Conservation (phyloP, 2,888 invertebrate genomes). For the Formica aserva region DNA sequence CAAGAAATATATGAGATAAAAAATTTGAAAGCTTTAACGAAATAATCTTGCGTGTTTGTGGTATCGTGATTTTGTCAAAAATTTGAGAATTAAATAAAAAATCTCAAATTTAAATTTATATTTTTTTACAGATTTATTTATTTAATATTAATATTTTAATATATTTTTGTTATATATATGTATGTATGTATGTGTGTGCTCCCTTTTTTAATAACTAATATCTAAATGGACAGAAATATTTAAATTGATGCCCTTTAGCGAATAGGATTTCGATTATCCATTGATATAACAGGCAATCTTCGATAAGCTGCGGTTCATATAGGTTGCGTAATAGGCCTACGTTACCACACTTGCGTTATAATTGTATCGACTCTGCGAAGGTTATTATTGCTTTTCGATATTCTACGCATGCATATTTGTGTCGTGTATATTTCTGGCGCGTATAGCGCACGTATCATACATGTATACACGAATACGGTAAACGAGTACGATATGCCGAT, state of each 20-base stretch:
- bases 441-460: constrained; percentile 2
- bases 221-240: neutral
- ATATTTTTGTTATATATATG: neutral
- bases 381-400: constrained; percentile 74
- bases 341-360: constrained; percentile 64
- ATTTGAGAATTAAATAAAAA: neutral
- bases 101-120: constrained; percentile 9
- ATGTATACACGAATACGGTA: neutral
- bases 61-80: neutral
- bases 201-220: neutral
- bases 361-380: constrained; percentile 66
- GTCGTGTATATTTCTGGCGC: constrained; percentile 45
- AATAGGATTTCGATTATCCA: constrained; percentile 17
- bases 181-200: neutral
- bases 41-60: neutral
- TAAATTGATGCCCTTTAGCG: neutral
- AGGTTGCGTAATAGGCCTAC: constrained; percentile 58
- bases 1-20: neutral
- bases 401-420: constrained; percentile 46
- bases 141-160: neutral
- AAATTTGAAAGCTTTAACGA: neutral
- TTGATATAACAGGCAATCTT: constrained; percentile 60
- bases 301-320: constrained; percentile 61
- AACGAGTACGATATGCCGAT: neutral
- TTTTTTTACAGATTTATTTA: neutral